These are phyloP conservation scores for Peucedramus taeniatus DNA, from an alignment of 2,113 vertebrate genomes.

Conservation along the genomic window DNA sequence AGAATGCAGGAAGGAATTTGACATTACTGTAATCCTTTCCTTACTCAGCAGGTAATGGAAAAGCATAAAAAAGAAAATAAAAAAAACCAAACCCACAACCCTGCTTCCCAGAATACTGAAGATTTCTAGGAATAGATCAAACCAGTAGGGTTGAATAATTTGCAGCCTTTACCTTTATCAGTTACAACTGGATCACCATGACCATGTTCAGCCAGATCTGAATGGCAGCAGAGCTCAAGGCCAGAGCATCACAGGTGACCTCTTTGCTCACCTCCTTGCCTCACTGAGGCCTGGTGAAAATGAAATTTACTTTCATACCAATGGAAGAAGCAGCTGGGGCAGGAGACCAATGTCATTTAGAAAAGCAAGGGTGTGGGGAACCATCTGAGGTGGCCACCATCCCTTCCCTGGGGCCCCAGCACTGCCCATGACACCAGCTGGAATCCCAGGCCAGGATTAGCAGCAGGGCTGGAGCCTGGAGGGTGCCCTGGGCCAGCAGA, in stretches of 20 bases:
- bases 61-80: background rate
- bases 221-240: background rate
- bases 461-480: background rate
- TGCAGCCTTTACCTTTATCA: background rate
- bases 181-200: background rate
- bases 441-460: background rate
- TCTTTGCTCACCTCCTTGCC: background rate
- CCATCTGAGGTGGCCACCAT: background rate
- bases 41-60: background rate
- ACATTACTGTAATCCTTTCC: background rate
- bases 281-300: background rate
- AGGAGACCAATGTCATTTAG: rapidly evolving
- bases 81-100: background rate
- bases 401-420: background rate
- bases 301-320: background rate
- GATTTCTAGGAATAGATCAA: background rate
- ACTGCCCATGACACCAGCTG: rapidly evolving
- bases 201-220: background rate
- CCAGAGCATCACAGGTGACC: background rate
- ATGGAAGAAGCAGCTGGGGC: background rate
- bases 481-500: background rate
- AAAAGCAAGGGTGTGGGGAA: background rate
- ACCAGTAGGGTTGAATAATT: background rate
- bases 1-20: background rate
- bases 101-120: background rate